phyloP scores from a whole-genome alignment of 2,888 invertebrate species.

The Leptogaster cylindrica region DNA sequence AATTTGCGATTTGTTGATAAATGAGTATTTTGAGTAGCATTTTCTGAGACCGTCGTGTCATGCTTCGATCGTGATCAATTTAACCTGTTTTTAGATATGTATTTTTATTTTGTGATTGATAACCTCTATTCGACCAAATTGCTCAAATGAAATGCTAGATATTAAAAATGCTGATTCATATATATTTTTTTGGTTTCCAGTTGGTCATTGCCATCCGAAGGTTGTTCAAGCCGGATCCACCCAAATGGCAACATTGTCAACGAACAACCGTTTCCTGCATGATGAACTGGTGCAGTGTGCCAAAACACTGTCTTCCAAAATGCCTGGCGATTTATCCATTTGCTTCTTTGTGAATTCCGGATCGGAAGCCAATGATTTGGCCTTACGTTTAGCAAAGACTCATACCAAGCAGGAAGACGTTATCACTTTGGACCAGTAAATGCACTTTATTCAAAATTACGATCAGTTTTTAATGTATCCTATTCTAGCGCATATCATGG shows the following conservation, averaged over 20 bases:
- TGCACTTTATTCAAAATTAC: conserved; percentile 53
- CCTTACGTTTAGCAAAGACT: conserved; percentile 85
- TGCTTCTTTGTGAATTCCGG: conserved; percentile 98
- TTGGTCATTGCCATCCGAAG: conserved; percentile 96
- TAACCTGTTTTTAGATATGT: no score
- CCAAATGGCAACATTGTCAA: conserved; percentile 91
- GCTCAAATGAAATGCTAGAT: no score
- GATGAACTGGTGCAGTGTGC: conserved; percentile 94
- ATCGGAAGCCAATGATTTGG: conserved; percentile 98
- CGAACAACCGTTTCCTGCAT: conserved; percentile 95
- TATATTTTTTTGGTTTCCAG: no score
- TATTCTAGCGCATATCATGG: conserved; percentile 96
- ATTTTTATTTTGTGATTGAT: no score
- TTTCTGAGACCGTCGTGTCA: no score
- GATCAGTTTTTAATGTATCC: neutral
- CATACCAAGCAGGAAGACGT: conserved; percentile 90
- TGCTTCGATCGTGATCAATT: no score
- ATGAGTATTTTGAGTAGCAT: neutral
- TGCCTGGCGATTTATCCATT: conserved; percentile 84
- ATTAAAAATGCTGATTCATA: no score
- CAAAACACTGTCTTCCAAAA: conserved; percentile 76
- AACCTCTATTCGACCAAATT: neutral
- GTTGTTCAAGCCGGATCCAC: conserved; percentile 89
- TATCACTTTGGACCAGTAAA: conserved; percentile 96
- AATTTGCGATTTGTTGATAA: neutral